Evolutionary conservation across 2,888 invertebrate species (phyloP).

Genomic region (Julus scanicus): DNA sequence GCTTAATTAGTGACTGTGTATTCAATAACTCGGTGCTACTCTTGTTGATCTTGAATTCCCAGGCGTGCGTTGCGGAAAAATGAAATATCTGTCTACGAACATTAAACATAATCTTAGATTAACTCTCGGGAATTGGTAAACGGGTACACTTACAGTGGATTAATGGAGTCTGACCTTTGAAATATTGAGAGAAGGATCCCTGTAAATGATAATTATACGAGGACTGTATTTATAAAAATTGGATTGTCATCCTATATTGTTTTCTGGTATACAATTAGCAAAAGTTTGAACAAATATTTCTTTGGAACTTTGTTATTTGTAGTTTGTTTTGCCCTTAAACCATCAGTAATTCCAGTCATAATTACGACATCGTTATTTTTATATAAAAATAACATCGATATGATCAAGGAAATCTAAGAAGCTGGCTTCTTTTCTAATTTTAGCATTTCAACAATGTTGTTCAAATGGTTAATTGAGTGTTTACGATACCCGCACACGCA

Average conservation of each 20-base stretch:
- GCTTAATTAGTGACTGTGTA: not conserved
- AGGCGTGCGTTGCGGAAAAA: not conserved
- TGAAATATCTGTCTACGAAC: not conserved
- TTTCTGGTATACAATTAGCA: no score
- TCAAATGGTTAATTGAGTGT: conserved; percentile 1
- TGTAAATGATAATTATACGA: no score
- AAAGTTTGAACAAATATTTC: no score
- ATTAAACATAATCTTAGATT: not conserved
- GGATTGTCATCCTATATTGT: no score
- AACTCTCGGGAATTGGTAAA: not conserved
- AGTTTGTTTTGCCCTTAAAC: no score
- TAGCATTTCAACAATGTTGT: not conserved
- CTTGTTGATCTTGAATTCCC: conserved; percentile 13
- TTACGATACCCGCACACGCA: conserved; percentile 15
- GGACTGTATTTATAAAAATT: no score
- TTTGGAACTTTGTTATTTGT: no score
- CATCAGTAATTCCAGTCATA: no score
- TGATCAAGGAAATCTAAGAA: not conserved
- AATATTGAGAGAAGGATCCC: no score
- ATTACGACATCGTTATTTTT: no score
- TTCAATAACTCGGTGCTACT: not conserved
- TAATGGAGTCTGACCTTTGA: no score
- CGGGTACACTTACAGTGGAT: not conserved
- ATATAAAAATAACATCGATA: not conserved
- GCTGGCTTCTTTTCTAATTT: not conserved